phyloP scores from a whole-genome alignment of 2,888 invertebrate genomes.

The Pomacea canaliculata region DNA sequence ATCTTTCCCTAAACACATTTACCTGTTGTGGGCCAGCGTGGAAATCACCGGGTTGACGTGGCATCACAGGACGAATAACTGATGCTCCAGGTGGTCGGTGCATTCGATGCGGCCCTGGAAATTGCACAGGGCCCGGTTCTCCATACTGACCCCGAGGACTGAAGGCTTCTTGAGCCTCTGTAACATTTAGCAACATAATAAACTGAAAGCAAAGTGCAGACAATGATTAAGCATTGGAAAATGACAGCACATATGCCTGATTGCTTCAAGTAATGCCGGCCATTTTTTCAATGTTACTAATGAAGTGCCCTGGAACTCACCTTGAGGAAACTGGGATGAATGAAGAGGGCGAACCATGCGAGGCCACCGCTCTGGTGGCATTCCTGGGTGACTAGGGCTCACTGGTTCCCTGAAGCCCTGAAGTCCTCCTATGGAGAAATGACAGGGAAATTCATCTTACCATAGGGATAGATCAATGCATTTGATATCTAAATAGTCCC shows the following conservation, averaged over 20 bases:
- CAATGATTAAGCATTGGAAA: too few species aligned
- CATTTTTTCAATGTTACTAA: too few species aligned
- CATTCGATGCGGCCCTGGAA: conserved; percentile 3
- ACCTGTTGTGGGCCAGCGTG: not conserved
- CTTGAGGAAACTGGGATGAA: conserved; percentile 46
- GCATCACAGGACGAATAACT: not conserved
- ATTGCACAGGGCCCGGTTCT: conserved; percentile 8
- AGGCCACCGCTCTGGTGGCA: conserved; percentile 65
- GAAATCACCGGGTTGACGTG: not conserved
- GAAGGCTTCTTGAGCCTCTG: conserved; percentile 15
- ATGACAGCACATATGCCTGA: too few species aligned
- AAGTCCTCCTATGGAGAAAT: conserved; percentile 22
- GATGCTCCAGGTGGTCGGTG: not conserved
- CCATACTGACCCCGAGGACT: conserved; percentile 8
- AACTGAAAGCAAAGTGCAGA: too few species aligned
- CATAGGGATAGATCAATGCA: too few species aligned
- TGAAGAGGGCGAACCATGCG: conserved; percentile 50
- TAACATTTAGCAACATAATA: not conserved
- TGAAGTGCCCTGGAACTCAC: conserved; percentile 14
- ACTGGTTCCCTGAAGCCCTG: conserved; percentile 38
- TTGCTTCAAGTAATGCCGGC: too few species aligned
- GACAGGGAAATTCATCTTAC: too few species aligned
- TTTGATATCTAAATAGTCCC: too few species aligned
- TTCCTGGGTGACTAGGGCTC: conserved; percentile 29
- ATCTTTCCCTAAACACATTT: too few species aligned